A percentile compares a stretch with the other conserved stretches of the same genome.
These are phyloP conservation scores for Scaptomyza pallida DNA, from an alignment of 1,140 invertebrate genomes.

Conservation along the genomic window DNA sequence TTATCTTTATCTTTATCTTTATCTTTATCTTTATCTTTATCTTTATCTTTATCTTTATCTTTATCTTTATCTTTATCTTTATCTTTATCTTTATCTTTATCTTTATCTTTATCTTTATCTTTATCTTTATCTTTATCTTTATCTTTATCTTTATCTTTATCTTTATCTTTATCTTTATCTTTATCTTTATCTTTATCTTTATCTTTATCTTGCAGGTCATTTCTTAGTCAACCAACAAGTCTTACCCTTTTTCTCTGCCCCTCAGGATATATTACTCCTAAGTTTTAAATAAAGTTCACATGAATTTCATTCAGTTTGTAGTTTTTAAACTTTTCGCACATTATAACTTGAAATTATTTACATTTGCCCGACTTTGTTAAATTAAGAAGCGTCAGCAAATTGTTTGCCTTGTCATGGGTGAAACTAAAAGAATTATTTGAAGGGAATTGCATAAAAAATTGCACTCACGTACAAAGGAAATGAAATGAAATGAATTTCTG, in stretches of 20 bases:
- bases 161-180: too few relatives aligned
- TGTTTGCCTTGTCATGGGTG: slow-evolving; percentile 39
- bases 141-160: too few relatives aligned
- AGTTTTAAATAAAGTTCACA: slow-evolving; percentile 8
- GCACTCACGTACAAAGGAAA: slow-evolving; percentile 79
- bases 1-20: too few relatives aligned
- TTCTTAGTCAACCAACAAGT: background rate
- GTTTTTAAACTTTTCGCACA: slow-evolving; percentile 9
- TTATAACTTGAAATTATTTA: slow-evolving; percentile 35
- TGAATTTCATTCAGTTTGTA: slow-evolving; percentile 13
- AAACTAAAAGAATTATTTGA: slow-evolving; percentile 66
- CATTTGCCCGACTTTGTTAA: background rate
- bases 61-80: too few relatives aligned
- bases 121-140: too few relatives aligned
- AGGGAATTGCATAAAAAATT: slow-evolving; percentile 70
- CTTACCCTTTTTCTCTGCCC: background rate
- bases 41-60: too few relatives aligned
- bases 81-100: too few relatives aligned
- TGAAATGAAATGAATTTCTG: slow-evolving; percentile 81
- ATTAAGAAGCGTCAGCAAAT: background rate
- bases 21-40: too few relatives aligned
- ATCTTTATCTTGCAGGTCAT: background rate
- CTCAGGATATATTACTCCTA: background rate
- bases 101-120: too few relatives aligned
- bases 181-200: too few relatives aligned